Conservation (phyloP, 1,140 invertebrate species). For the Calephelis virginiensis region DNA sequence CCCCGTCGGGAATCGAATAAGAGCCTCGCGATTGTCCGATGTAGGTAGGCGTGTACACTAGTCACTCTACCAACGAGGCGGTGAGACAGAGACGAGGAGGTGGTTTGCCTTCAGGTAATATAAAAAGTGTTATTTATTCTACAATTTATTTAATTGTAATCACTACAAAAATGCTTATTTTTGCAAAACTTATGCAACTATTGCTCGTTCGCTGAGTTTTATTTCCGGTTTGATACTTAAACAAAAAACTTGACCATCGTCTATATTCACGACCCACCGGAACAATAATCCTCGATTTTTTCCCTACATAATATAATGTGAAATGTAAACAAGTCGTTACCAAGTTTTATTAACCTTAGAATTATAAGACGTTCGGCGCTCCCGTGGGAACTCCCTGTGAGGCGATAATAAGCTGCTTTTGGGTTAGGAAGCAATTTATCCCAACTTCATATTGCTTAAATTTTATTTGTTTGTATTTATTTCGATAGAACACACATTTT, state of each 20-base stretch:
- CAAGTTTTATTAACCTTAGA: constrained; percentile 9
- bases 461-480: not conserved
- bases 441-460: not conserved
- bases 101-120: no score
- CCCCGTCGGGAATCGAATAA: no score
- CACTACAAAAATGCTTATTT: no score
- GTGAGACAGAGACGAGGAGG: no score
- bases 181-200: not conserved
- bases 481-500: not conserved
- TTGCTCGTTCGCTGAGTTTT: not conserved
- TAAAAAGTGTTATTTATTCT: no score
- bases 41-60: no score
- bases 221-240: constrained; percentile 4
- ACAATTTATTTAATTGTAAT: no score
- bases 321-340: constrained; percentile 15
- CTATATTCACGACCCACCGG: constrained; percentile 1
- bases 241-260: constrained; percentile 5
- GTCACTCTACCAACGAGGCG: no score
- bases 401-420: constrained; percentile 23
- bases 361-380: constrained; percentile 13
- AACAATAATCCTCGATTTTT: constrained; percentile 12
- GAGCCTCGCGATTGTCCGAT: no score
- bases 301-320: constrained; percentile 7
- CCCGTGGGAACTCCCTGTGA: constrained; percentile 18
- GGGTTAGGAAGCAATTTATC: constrained; percentile 4